Evolutionary conservation across 2,113 vertebrate species (phyloP).

Genomic region (Colinus virginianus): DNA sequence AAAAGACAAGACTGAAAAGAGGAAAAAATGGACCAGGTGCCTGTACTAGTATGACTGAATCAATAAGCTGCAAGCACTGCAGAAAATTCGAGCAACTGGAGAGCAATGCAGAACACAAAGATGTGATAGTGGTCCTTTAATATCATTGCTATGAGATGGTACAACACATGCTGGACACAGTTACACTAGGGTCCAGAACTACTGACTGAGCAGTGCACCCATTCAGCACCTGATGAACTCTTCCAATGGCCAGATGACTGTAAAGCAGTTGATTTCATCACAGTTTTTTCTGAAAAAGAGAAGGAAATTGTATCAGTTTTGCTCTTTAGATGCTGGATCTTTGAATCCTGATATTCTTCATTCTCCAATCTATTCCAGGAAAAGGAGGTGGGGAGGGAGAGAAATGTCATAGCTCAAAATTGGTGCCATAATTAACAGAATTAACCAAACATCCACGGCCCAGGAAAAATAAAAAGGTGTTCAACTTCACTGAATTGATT

Average conservation of each 20-base stretch:
- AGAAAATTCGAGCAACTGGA: neutral
- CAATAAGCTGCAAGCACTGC: neutral
- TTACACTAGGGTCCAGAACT: neutral
- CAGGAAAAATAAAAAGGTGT: neutral
- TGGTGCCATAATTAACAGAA: neutral
- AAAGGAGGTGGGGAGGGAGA: neutral
- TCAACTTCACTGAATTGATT: neutral
- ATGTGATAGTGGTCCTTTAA: constrained; percentile 24
- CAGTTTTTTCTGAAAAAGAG: neutral
- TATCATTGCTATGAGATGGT: neutral
- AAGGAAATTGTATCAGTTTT: neutral
- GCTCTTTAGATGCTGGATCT: neutral
- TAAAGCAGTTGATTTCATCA: neutral
- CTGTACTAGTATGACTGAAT: neutral
- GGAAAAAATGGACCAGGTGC: neutral
- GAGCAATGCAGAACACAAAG: neutral
- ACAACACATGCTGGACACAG: neutral
- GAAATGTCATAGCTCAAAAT: neutral
- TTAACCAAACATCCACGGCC: neutral
- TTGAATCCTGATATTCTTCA: neutral
- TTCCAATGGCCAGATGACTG: neutral
- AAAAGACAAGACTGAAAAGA: neutral
- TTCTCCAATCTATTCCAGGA: neutral
- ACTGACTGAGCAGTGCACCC: fast-evolving
- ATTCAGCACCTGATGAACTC: neutral